These are phyloP conservation scores for Nymphalis urticae DNA, from an alignment of 2,888 invertebrate genomes.

Conservation along the genomic window DNA sequence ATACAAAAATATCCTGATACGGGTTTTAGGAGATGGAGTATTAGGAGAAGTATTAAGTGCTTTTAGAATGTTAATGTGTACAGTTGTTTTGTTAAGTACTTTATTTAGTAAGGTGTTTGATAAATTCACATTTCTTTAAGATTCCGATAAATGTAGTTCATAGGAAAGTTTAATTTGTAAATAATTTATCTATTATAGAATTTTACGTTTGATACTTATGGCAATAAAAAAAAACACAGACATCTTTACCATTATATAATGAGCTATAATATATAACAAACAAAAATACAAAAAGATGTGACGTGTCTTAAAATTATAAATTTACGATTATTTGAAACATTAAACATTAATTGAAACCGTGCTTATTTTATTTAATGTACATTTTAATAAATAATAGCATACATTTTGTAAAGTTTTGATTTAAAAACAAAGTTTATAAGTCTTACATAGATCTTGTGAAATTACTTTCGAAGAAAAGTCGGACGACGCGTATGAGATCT, in stretches of 20 bases:
- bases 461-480: constrained; percentile 2
- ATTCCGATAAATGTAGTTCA: constrained; percentile 58
- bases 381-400: neutral
- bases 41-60: constrained; percentile 24
- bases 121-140: constrained; percentile 59
- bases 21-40: constrained; percentile 12
- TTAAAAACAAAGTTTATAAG: neutral
- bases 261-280: no score
- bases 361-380: constrained; percentile 15
- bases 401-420: neutral
- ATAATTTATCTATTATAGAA: constrained; percentile 9
- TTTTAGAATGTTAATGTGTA: constrained; percentile 65
- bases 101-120: constrained; percentile 60
- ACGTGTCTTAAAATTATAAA: neutral
- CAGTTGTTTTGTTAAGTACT: constrained; percentile 56
- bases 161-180: constrained; percentile 41
- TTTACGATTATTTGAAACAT: neutral
- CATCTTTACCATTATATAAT: neutral
- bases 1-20: neutral
- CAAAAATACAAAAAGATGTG: neutral
- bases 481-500: constrained; percentile 1
- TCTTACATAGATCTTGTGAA: neutral
- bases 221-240: neutral
- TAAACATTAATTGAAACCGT: neutral
- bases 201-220: neutral